A percentile compares a stretch with the other conserved stretches of the same genome.
phyloP scores from a whole-genome alignment of 2,113 vertebrate species.

The Microcebus lehilahytsara region DNA sequence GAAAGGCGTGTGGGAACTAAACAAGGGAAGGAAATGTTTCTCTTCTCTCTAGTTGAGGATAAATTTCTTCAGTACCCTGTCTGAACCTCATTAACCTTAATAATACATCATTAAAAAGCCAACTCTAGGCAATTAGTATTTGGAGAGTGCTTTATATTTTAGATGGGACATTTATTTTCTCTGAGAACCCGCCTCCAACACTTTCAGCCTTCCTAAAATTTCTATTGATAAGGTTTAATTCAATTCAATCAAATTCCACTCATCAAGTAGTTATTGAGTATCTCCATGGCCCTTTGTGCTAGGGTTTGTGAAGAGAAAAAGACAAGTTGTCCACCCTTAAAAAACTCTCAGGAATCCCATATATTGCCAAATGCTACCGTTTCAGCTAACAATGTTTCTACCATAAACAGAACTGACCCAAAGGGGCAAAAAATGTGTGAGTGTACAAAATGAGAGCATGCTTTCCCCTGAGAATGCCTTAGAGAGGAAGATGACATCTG shows the following conservation, averaged over 20 bases:
- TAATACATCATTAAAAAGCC: conserved; percentile 11
- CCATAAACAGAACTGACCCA: not conserved
- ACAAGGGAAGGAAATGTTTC: not conserved
- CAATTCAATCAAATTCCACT: not conserved
- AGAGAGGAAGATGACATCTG: not conserved
- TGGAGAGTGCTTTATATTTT: conserved; percentile 6
- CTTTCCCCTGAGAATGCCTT: not conserved
- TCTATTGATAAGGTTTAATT: not conserved
- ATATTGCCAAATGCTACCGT: not conserved
- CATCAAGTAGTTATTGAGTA: not conserved
- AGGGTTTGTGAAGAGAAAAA: not conserved
- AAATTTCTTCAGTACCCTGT: not conserved
- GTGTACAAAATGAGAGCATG: not conserved
- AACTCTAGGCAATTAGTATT: not conserved
- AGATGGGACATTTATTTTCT: not conserved
- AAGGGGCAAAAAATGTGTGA: not conserved
- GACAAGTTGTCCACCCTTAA: not conserved
- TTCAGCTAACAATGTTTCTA: not conserved
- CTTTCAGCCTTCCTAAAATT: not conserved
- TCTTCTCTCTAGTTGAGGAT: not conserved
- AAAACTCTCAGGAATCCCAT: not conserved
- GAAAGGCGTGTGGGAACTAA: not conserved
- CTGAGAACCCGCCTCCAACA: not conserved
- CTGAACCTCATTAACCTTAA: not conserved
- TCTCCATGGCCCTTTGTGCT: not conserved